A percentile compares a stretch with the other conserved stretches of the same genome.
phyloP scores from a whole-genome alignment of 2,113 vertebrate genomes.

The Lathamus discolor region DNA sequence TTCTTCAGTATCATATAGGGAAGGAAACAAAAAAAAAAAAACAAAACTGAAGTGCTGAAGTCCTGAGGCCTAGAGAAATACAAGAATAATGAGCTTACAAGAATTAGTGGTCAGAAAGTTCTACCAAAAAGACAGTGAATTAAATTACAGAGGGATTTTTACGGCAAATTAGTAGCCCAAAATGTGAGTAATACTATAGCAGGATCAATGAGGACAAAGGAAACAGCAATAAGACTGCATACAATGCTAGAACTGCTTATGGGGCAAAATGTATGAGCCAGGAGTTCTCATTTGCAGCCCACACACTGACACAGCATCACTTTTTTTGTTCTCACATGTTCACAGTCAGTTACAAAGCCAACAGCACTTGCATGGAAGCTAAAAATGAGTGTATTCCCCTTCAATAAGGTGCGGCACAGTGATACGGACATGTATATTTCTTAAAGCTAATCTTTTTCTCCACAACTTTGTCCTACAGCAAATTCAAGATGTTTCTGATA shows the following conservation, averaged over 20 bases:
- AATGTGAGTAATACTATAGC: conserved; percentile 49
- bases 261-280: conserved; percentile 55
- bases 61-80: not conserved
- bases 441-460: not conserved
- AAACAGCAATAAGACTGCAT: conserved; percentile 59
- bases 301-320: conserved; percentile 64
- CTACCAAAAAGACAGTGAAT: conserved; percentile 6
- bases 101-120: conserved; percentile 24
- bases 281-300: conserved; percentile 61
- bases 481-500: not conserved
- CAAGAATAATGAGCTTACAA: not conserved
- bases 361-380: conserved; percentile 5
- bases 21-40: not conserved
- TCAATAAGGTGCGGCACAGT: not conserved
- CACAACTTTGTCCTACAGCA: not conserved
- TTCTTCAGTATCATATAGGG: not conserved
- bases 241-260: conserved; percentile 65
- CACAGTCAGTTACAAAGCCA: conserved; percentile 47
- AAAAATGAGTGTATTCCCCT: conserved; percentile 25
- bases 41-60: not conserved
- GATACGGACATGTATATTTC: not conserved
- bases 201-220: conserved; percentile 59
- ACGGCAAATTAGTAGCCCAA: conserved; percentile 16
- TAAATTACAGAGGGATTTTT: not conserved
- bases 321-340: conserved; percentile 65